phyloP scores from a whole-genome alignment of 2,797 vertebrate genomes.

The Mormyrops boulengeri region DNA sequence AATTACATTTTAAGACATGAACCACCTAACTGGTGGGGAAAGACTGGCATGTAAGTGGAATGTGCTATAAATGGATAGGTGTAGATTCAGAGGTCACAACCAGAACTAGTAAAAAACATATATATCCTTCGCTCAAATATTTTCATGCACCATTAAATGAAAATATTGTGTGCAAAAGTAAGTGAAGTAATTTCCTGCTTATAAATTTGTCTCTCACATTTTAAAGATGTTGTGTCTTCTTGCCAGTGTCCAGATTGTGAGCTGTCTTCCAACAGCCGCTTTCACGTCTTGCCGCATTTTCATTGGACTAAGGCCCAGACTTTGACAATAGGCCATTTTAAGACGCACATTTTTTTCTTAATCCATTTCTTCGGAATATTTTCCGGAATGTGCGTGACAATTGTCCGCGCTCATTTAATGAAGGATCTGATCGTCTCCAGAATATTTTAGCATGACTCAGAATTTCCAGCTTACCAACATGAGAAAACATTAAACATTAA shows the following conservation, averaged over 20 bases:
- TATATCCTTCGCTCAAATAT: not conserved
- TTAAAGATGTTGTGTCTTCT: not conserved
- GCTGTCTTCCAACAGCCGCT: not conserved
- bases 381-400: not conserved
- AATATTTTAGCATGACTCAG: not conserved
- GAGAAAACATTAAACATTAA: not conserved
- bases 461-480: not conserved
- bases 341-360: not conserved
- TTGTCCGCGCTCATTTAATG: not conserved
- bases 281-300: constrained; percentile 1
- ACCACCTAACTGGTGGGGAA: not conserved
- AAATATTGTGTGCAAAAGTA: not conserved
- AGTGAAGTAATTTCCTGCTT: not conserved
- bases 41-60: not conserved
- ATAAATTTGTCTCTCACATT: not conserved
- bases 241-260: not conserved
- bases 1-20: not conserved
- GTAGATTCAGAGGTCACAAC: not conserved
- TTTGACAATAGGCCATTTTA: constrained; percentile 1
- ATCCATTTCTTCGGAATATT: not conserved
- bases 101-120: not conserved
- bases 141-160: not conserved
- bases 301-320: not conserved
- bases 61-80: not conserved
- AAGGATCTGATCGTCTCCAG: not conserved